A percentile compares a stretch with the other conserved stretches of the same genome.
Conservation (phyloP, 2,113 vertebrate species). For the Centropus unirufus region DNA sequence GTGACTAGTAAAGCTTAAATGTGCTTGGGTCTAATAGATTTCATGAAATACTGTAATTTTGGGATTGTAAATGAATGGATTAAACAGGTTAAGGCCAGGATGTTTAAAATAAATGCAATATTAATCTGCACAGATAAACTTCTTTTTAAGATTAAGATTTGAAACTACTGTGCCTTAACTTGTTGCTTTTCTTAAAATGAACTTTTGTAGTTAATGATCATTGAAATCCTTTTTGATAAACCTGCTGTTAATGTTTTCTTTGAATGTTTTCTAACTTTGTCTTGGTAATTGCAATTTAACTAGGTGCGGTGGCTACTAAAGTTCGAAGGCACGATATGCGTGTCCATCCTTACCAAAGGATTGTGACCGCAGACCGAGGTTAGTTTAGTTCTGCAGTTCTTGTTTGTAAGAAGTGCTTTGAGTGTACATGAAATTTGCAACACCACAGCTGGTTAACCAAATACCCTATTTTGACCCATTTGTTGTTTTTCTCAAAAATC, state of each 20-base stretch:
- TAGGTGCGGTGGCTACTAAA: conserved; percentile 99
- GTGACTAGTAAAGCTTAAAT: conserved; percentile 89
- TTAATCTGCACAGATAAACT: conserved; percentile 81
- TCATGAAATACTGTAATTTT: conserved; percentile 81
- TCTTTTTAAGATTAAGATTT: conserved; percentile 76
- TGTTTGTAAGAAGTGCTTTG: conserved; percentile 80
- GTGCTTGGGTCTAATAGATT: conserved; percentile 78
- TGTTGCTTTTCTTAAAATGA: conserved; percentile 82
- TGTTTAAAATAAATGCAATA: conserved; percentile 84
- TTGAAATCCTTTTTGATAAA: conserved; percentile 92
- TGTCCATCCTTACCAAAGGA: conserved; percentile 99
- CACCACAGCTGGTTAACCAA: conserved; percentile 80
- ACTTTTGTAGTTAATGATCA: conserved; percentile 84
- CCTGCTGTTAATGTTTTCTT: conserved; percentile 85
- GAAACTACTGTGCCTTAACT: conserved; percentile 93
- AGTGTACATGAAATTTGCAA: conserved; percentile 81
- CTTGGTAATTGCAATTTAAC: conserved; percentile 98
- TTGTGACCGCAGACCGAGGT: conserved; percentile 99
- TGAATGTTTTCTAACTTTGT: conserved; percentile 94
- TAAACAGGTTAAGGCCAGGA: conserved; percentile 81
- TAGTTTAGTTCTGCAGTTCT: conserved; percentile 97
- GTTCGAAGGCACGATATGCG: conserved; percentile 99
- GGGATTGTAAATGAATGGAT: conserved; percentile 78
- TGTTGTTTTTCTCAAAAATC: conserved; percentile 17
- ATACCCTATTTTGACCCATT: conserved; percentile 36